A percentile compares a stretch with the other conserved stretches of the same genome.
Evolutionary conservation across 2,888 invertebrate species (phyloP).

Genomic region (Yponomeuta plumbellus): DNA sequence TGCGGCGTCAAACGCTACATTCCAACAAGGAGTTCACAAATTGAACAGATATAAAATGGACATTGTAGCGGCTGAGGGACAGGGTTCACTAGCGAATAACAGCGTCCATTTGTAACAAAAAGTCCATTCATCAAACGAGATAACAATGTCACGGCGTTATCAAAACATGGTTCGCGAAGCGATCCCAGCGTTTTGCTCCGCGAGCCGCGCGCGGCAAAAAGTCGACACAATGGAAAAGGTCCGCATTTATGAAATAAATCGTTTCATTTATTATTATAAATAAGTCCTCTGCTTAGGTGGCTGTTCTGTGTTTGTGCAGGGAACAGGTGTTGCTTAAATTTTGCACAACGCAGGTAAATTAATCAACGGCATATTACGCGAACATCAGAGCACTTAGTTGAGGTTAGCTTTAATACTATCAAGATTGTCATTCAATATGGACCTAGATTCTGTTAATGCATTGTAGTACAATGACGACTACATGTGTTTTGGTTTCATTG

Average conservation of each 20-base stretch:
- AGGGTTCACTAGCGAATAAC: conserved; percentile 63
- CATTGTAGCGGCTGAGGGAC: conserved; percentile 28
- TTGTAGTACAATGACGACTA: no score
- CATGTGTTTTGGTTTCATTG: no score
- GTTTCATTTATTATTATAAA: conserved; percentile 46
- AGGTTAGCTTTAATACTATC: neutral
- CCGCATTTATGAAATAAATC: conserved; percentile 48
- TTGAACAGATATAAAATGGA: conserved; percentile 5
- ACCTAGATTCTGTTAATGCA: no score
- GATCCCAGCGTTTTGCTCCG: conserved; percentile 65
- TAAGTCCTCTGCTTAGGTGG: conserved; percentile 22
- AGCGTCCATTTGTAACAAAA: conserved; percentile 69
- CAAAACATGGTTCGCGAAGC: conserved; percentile 69
- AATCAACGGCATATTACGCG: conserved; percentile 9
- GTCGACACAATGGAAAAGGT: conserved; percentile 63
- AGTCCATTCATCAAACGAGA: conserved; percentile 72
- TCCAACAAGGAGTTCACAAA: conserved; percentile 8
- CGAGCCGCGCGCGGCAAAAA: conserved; percentile 41
- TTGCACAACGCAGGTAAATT: conserved; percentile 11
- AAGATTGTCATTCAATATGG: neutral
- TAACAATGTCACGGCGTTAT: conserved; percentile 71
- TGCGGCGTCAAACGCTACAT: neutral
- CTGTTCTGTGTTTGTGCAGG: conserved; percentile 26
- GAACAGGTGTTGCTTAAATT: conserved; percentile 32
- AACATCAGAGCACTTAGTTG: neutral